These are phyloP conservation scores for Lasiurus cinereus DNA, from an alignment of 2,113 vertebrate genomes.

Conservation along the genomic window DNA sequence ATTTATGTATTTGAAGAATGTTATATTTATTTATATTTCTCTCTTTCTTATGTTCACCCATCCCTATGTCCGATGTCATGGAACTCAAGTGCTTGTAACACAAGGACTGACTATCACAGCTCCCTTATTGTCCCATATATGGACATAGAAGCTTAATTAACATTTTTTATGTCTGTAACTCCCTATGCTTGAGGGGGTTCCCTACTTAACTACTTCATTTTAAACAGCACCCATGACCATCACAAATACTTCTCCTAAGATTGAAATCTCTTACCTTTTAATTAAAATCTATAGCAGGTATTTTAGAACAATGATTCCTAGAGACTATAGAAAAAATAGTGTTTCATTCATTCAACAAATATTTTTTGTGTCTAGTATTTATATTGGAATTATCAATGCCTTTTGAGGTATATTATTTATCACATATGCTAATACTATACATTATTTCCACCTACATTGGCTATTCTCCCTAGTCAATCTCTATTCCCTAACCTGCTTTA, in stretches of 20 bases:
- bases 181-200: neutral
- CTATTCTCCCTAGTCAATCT: neutral
- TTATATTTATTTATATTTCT: neutral
- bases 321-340: neutral
- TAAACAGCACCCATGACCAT: neutral
- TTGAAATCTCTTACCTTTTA: neutral
- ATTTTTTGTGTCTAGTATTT: neutral
- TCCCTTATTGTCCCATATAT: neutral
- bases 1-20: neutral
- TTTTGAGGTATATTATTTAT: neutral
- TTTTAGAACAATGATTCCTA: neutral
- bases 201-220: neutral
- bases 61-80: neutral
- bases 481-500: neutral
- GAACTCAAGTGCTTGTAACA: neutral
- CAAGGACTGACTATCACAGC: neutral
- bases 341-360: conserved; percentile 19
- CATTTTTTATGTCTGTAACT: neutral
- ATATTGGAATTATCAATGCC: neutral
- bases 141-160: neutral
- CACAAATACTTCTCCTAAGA: neutral
- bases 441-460: neutral
- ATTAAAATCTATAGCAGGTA: neutral
- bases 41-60: neutral
- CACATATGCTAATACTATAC: neutral